Percentiles rank a stretch among this genome's conserved stretches.
These are phyloP conservation scores for Anableps anableps DNA, from an alignment of 2,797 vertebrate genomes.

Conservation along the genomic window DNA sequence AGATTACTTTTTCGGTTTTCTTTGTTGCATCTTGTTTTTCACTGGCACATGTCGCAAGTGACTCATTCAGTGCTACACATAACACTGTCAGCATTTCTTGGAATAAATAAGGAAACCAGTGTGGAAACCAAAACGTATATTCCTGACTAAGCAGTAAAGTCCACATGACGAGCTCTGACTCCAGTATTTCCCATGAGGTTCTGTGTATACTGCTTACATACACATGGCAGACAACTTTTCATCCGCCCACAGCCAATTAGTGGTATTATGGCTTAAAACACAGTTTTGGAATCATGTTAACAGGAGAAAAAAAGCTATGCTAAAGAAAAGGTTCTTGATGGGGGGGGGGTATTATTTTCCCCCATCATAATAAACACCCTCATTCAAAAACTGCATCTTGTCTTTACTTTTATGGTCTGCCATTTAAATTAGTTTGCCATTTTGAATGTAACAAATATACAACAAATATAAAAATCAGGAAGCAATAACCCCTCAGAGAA, in stretches of 20 bases:
- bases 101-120: conserved; percentile 52
- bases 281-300: background rate
- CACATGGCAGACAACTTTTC: conserved; percentile 27
- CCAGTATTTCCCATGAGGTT: conserved; percentile 35
- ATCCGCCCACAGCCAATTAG: conserved; percentile 32
- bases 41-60: conserved; percentile 41
- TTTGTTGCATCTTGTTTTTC: conserved; percentile 14
- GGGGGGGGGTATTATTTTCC: too few species aligned
- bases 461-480: background rate
- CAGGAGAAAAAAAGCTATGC: background rate
- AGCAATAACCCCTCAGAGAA: too few species aligned
- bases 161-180: conserved; percentile 44
- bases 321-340: background rate
- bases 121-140: conserved; percentile 33
- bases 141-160: conserved; percentile 56
- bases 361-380: too few species aligned
- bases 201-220: conserved; percentile 33
- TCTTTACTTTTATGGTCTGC: too few species aligned
- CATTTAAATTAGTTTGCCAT: too few species aligned
- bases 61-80: conserved; percentile 45
- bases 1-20: background rate
- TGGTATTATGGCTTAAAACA: background rate
- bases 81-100: conserved; percentile 52
- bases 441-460: too few species aligned
- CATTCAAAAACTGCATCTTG: too few species aligned